These are phyloP conservation scores for Hoplostethus mediterraneus DNA, from an alignment of 2,797 vertebrate species.

Conservation along the genomic window DNA sequence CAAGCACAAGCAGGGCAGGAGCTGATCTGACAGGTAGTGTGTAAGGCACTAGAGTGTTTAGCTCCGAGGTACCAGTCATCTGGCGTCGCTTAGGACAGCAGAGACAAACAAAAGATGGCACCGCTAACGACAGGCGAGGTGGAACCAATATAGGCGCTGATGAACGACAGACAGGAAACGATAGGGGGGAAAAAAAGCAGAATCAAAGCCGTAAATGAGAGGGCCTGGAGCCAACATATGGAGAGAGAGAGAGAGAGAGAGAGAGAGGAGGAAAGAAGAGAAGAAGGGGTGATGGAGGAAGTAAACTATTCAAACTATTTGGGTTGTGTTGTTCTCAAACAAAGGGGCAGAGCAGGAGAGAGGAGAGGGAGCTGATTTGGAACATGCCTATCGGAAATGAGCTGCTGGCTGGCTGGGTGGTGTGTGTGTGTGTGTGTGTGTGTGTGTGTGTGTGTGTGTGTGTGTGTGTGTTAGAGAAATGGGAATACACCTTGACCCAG, in stretches of 20 bases:
- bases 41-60: slow-evolving; percentile 21
- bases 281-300: not conserved
- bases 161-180: not conserved
- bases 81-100: slow-evolving; percentile 43
- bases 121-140: slow-evolving; percentile 7
- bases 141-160: slow-evolving; percentile 4
- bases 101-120: slow-evolving; percentile 35
- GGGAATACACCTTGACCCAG: slow-evolving; percentile 11
- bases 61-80: slow-evolving; percentile 37
- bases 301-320: slow-evolving; percentile 9
- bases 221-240: not conserved
- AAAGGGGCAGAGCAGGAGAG: slow-evolving; percentile 1
- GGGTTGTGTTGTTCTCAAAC: slow-evolving; percentile 4
- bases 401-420: not conserved
- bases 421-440: slow-evolving; percentile 1
- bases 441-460: slow-evolving; percentile 17
- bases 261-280: not conserved
- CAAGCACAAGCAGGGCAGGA: not conserved
- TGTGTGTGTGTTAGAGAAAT: not conserved
- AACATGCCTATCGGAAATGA: slow-evolving; percentile 27
- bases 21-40: slow-evolving; percentile 36
- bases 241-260: too few relatives aligned
- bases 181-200: not conserved
- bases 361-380: slow-evolving; percentile 1
- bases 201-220: not conserved